Base-by-base conservation (phyloP, 2,888 invertebrate species). In the Stenichneumon culpator region DNA sequence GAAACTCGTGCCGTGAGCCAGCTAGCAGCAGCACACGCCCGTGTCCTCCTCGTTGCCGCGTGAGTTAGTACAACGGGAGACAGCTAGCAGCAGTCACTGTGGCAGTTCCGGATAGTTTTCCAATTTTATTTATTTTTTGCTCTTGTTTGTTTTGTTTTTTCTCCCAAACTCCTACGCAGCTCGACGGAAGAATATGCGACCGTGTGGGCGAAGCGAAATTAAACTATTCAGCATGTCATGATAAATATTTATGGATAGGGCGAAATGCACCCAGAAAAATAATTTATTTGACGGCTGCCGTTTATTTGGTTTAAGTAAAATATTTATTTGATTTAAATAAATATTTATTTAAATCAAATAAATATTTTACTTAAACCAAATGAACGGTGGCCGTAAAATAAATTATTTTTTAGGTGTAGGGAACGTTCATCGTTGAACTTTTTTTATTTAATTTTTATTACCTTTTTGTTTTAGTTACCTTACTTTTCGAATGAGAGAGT, bases 1-100 rank as follows among this genome's bases (percentile, higher is more conserved):
- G 79, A 85, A 82, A 85, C 79, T 85, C 79, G 79, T 67, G 82
- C 65, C 74, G 63, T 73, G 79, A 47, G 60, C 22, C 57, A 63
- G 60, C 74, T 28, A 81, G 44, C 44, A 69, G 39, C 77, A 68
- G 68, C 75, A 57, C 63, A 74, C 36, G 78, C 54, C 65, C 74
- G 68, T 50, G 32, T 44, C 36, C 25, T n/a, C 60, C 72, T 44
- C 32, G 60, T 32, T 69, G 68, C 69, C 44, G n/a, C 79, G 68
- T 60, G 74, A 79, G 74, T 52, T 79, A 79, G 69, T 79, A 50
- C 74, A 75, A 75, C 54, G 54, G 65, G 57, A n/a, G 44, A 57
- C n/a, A 57, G 54, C 72, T 19, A 50, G 52, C 74, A 79, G 68
- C 79, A 74, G 52, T 69, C 63, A 70, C 72, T 52, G 75, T 75